Evolutionary conservation across 2,888 invertebrate genomes (phyloP).

Genomic region (Eurois occulta): DNA sequence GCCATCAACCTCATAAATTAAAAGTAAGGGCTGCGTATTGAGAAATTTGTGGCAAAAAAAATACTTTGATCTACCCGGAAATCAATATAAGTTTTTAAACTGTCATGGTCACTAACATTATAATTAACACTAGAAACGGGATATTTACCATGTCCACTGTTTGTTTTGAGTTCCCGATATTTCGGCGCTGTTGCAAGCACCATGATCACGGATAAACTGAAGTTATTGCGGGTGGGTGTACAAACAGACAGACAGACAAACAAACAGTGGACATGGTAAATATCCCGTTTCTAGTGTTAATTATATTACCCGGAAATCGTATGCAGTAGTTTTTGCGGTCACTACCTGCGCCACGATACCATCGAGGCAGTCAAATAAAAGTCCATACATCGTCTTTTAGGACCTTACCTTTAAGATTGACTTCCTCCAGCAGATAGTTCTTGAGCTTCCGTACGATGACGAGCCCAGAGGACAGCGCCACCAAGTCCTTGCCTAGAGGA

Average conservation of each 20-base stretch:
- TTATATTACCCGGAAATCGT: not conserved
- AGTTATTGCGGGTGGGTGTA: too few species aligned
- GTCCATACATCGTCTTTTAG: not conserved
- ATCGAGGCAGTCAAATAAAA: not conserved
- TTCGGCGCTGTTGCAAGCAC: too few species aligned
- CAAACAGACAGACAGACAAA: too few species aligned
- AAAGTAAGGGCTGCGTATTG: not conserved
- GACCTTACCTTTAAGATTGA: constrained; percentile 86
- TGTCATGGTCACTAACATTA: too few species aligned
- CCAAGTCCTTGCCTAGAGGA: constrained; percentile 81
- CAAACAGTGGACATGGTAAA: too few species aligned
- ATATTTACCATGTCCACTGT: too few species aligned
- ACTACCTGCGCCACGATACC: not conserved
- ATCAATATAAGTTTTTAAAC: too few species aligned
- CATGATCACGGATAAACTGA: too few species aligned
- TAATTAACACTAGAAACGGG: too few species aligned
- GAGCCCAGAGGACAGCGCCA: constrained; percentile 81
- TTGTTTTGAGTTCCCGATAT: too few species aligned
- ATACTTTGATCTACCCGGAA: not conserved
- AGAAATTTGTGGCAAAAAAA: not conserved
- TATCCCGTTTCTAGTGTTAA: too few species aligned
- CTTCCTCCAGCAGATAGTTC: constrained; percentile 81
- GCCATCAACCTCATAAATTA: too few species aligned
- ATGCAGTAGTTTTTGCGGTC: not conserved
- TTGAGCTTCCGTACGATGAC: constrained; percentile 85